Base-by-base conservation (phyloP, 2,797 vertebrate species). In the Discoglossus pictus region DNA sequence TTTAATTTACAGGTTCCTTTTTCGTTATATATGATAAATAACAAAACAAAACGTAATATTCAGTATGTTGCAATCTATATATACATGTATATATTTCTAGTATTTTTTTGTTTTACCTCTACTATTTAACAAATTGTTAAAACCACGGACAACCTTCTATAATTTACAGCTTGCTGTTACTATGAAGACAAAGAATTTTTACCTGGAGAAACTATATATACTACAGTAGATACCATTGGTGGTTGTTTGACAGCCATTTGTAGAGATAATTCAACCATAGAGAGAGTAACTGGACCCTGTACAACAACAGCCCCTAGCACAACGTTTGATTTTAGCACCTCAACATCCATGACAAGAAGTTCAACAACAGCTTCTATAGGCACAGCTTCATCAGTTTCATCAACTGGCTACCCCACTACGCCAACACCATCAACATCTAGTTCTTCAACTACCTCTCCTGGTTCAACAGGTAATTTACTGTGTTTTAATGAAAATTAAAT, bases 211-310 rank as follows among this genome's bases (percentile, higher is more conserved):
- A 56, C 83, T n/a, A 77, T 90, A 74, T 91, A 91, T 76, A 83
- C 75, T 52, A 91, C 86, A 1, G 79, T 84, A 0, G 89, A 90
- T 4, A 86, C 83, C 50, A 79, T 76, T 1, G 88, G 89, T 0
- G 87, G 79, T 74, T 91, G 89, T 62, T 7, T 91, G 12, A 66
- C 42, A 1, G 89, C 89, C 55, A 58, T 35, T 6, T 91, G 89
- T 0, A 76, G 75, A 1, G 13, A 72, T 10, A 85, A 89, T 0
- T 79, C 84, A 2, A 86, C 80, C 6, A 79, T 90, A n/a, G 4
- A 10, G 20, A 83, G 86, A 61, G 56, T 1, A 1, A 11, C 74
- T 1, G 53, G 58, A 23, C 66, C 36, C 5, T 91, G 89, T 25
- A 68, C 38, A 0, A 24, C 61, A n/a, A n/a, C 1, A 2, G 11